Conservation (phyloP, 2,113 vertebrate genomes). For the Octodon degus region DNA sequence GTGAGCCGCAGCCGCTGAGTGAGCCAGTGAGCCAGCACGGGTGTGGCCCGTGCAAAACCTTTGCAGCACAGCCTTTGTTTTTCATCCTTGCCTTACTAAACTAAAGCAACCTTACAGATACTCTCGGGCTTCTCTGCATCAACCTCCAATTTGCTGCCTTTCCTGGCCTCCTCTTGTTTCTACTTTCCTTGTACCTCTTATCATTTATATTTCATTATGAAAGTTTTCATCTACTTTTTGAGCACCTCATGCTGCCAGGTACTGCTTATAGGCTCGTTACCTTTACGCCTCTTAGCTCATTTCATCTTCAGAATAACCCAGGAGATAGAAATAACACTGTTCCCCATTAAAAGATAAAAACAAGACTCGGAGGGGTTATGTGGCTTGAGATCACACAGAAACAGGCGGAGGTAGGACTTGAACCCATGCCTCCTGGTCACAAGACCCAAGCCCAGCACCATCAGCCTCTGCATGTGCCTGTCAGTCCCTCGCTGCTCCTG, state of each 20-base stretch:
- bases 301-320: neutral
- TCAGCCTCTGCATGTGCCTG: neutral
- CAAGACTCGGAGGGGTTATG: neutral
- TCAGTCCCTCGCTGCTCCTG: accelerated
- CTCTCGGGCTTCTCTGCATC: neutral
- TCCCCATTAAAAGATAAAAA: neutral
- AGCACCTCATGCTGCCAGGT: neutral
- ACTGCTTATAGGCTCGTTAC: neutral
- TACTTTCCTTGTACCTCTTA: neutral
- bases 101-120: neutral
- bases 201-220: neutral
- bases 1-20: neutral
- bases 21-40: neutral
- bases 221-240: neutral
- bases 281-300: neutral
- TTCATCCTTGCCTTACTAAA: neutral
- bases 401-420: neutral
- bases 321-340: neutral
- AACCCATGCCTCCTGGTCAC: neutral
- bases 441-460: neutral
- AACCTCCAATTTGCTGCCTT: neutral
- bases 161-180: neutral
- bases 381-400: neutral
- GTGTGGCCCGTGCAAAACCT: too few species aligned
- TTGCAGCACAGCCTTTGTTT: accelerated